Conservation (phyloP, 2,888 invertebrate genomes). For the Amblyteles armatorius region DNA sequence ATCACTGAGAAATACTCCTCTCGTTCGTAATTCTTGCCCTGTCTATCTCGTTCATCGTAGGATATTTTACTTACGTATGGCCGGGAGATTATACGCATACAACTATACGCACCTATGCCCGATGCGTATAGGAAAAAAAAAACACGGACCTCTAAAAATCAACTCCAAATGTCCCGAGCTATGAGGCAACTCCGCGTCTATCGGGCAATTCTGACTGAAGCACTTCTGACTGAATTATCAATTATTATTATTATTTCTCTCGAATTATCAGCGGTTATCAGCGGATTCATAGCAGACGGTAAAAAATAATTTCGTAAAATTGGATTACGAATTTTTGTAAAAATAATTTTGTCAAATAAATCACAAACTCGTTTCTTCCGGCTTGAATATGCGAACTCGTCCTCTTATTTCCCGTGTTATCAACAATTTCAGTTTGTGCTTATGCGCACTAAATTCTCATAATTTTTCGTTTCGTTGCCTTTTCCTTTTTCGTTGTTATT, state of each 20-base stretch:
- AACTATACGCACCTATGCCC: too few relatives aligned
- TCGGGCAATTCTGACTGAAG: not conserved
- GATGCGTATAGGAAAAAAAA: not conserved
- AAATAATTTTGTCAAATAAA: too few relatives aligned
- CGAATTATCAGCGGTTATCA: not conserved
- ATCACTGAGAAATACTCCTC: slow-evolving; percentile 55
- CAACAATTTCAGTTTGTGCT: too few relatives aligned
- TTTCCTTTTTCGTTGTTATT: not conserved
- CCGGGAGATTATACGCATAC: not conserved
- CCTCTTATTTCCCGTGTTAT: too few relatives aligned
- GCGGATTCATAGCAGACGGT: not conserved
- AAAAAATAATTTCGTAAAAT: too few relatives aligned
- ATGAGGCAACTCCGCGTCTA: not conserved
- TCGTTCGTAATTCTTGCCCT: slow-evolving; percentile 39
- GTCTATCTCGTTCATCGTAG: not conserved
- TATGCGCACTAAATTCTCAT: not conserved
- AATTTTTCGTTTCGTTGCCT: slow-evolving; percentile 9
- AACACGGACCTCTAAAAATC: not conserved
- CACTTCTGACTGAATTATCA: too few relatives aligned
- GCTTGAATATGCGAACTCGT: too few relatives aligned
- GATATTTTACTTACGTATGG: not conserved
- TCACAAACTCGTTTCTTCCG: too few relatives aligned
- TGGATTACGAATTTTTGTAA: too few relatives aligned
- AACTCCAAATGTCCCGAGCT: not conserved
- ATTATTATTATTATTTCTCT: too few relatives aligned